Conservation (phyloP, 2,113 vertebrate species). For the Panurus biarmicus region DNA sequence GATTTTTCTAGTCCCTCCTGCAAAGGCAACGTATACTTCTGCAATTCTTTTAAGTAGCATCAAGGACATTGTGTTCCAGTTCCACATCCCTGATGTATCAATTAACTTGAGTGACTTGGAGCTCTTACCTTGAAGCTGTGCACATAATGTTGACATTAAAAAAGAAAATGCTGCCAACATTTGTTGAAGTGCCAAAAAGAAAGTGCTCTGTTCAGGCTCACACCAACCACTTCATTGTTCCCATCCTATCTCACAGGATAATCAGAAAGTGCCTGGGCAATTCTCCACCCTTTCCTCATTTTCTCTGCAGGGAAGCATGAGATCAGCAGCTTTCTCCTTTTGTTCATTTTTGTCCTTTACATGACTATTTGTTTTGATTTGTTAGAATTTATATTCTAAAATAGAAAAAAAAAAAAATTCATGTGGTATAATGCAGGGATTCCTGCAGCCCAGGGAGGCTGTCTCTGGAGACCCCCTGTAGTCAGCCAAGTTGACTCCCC, state of each 20-base stretch:
- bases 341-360: background rate
- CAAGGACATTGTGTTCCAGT: slow-evolving; percentile 13
- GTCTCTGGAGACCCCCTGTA: background rate
- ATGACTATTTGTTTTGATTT: background rate
- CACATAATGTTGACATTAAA: background rate
- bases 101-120: slow-evolving; percentile 41
- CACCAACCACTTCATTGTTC: slow-evolving; percentile 10
- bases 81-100: background rate
- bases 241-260: slow-evolving; percentile 3
- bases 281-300: slow-evolving; percentile 45
- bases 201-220: slow-evolving; percentile 7
- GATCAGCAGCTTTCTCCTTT: slow-evolving; percentile 36
- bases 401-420: background rate
- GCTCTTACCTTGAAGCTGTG: background rate
- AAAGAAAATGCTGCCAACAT: slow-evolving; percentile 2
- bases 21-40: background rate
- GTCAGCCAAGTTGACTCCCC: background rate
- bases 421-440: background rate
- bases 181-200: slow-evolving; percentile 23
- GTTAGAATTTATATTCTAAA: background rate
- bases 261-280: background rate
- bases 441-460: background rate
- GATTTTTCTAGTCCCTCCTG: background rate
- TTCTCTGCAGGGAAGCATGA: slow-evolving; percentile 20
- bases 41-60: background rate